Evolutionary conservation across 2,797 vertebrate genomes (phyloP).

Genomic region (Tragopan temminckii): DNA sequence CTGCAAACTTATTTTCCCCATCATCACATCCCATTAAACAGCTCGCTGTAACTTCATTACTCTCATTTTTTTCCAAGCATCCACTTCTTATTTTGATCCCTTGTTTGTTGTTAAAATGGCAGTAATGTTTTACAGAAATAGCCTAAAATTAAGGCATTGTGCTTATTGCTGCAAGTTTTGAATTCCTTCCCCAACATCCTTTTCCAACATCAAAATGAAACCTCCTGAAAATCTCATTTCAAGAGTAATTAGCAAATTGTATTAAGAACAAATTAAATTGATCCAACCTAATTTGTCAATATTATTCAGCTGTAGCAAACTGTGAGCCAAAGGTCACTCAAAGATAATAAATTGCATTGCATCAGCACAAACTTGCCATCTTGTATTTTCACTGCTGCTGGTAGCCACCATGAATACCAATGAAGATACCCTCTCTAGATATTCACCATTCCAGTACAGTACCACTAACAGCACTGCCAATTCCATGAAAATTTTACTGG

Average conservation of each 20-base stretch:
- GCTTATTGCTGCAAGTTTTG: conserved; percentile 24
- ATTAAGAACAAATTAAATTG: conserved; percentile 66
- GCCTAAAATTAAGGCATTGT: conserved; percentile 41
- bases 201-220: background rate
- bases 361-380: background rate
- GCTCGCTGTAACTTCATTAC: conserved; percentile 6
- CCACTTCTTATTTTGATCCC: background rate
- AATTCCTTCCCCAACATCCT: background rate
- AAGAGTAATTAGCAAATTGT: conserved; percentile 71
- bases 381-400: background rate
- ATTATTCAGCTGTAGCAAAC: conserved; percentile 51
- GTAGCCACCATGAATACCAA: background rate
- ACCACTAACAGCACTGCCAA: background rate
- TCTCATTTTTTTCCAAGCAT: background rate
- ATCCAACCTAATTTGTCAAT: conserved; percentile 56
- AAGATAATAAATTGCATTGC: conserved; percentile 13
- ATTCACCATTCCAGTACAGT: background rate
- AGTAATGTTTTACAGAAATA: conserved; percentile 43
- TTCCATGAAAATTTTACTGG: background rate
- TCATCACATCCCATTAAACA: conserved; percentile 38
- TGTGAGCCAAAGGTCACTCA: conserved; percentile 43
- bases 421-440: background rate
- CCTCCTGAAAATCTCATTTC: conserved; percentile 59
- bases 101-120: conserved; percentile 24
- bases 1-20: background rate